Evolutionary conservation across 2,797 vertebrate genomes (phyloP).

Genomic region (Choloepus didactylus): DNA sequence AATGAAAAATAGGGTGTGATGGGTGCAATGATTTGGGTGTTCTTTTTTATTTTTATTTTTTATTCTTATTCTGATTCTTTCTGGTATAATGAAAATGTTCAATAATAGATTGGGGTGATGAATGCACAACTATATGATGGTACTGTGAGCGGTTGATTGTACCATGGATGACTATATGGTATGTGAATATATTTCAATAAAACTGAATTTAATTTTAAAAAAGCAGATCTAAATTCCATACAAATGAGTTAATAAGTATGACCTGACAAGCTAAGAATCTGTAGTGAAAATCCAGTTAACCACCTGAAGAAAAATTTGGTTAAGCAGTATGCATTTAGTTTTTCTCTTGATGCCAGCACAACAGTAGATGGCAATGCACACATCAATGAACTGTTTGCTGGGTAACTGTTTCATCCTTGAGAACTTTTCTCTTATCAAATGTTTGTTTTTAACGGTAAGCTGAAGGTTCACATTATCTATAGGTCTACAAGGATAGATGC

Average conservation of each 20-base stretch:
- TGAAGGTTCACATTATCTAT: not conserved
- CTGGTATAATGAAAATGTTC: too few relatives aligned
- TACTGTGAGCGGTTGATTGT: too few relatives aligned
- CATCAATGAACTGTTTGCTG: not conserved
- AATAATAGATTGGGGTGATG: too few relatives aligned
- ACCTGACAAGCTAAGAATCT: slow-evolving; percentile 40
- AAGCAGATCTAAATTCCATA: slow-evolving; percentile 43
- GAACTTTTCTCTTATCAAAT: not conserved
- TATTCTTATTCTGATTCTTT: too few relatives aligned
- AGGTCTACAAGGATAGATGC: not conserved
- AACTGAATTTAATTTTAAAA: too few relatives aligned
- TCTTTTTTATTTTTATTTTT: too few relatives aligned
- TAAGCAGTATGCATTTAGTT: not conserved
- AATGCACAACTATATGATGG: too few relatives aligned
- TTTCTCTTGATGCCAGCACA: slow-evolving; percentile 40
- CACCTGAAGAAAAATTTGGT: slow-evolving; percentile 21
- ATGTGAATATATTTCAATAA: too few relatives aligned
- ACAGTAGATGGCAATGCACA: not conserved
- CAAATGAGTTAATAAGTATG: not conserved
- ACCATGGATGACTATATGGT: too few relatives aligned
- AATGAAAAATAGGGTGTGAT: too few relatives aligned
- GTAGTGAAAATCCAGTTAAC: not conserved
- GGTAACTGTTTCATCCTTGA: not conserved
- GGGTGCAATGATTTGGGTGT: too few relatives aligned
- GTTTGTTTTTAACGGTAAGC: not conserved